phyloP scores from a whole-genome alignment of 1,140 invertebrate species.

The Diorhabda carinulata region DNA sequence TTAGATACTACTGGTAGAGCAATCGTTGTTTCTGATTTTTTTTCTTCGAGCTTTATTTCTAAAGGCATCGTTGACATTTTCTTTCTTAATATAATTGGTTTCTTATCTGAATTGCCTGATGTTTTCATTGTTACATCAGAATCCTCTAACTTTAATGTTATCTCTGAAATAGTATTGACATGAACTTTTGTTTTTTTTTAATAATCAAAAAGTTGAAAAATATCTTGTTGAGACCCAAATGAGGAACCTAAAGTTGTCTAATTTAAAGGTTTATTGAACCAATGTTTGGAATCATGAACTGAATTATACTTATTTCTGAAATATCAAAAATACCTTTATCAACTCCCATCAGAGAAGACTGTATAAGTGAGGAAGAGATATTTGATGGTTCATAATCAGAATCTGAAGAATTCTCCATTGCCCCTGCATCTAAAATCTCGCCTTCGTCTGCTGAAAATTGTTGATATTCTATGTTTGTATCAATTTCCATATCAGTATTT shows the following conservation, averaged over 20 bases:
- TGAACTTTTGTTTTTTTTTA: too few species aligned
- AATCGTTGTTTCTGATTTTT: slow-evolving; percentile 11
- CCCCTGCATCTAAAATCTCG: slow-evolving; percentile 34
- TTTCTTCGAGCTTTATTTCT: slow-evolving; percentile 7
- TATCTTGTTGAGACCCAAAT: too few species aligned
- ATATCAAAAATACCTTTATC: too few species aligned
- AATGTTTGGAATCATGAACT: too few species aligned
- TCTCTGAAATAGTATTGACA: too few species aligned
- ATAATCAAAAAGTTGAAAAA: too few species aligned
- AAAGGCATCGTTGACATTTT: slow-evolving; percentile 29
- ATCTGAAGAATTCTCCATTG: slow-evolving; percentile 36
- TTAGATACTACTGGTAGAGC: slow-evolving; percentile 28
- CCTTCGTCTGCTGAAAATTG: slow-evolving; percentile 20
- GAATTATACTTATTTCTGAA: too few species aligned
- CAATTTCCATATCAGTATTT: slow-evolving; percentile 22
- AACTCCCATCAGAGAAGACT: too few species aligned
- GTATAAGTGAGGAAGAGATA: neutral
- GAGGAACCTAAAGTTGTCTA: too few species aligned
- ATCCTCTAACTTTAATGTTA: neutral
- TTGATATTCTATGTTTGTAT: slow-evolving; percentile 12
- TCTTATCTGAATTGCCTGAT: slow-evolving; percentile 18
- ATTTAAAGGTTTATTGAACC: too few species aligned
- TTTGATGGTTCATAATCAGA: slow-evolving; percentile 35
- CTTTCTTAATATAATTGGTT: slow-evolving; percentile 37
- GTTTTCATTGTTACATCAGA: neutral